Conservation (phyloP, 1,140 invertebrate genomes). For the Euschistus heros region DNA sequence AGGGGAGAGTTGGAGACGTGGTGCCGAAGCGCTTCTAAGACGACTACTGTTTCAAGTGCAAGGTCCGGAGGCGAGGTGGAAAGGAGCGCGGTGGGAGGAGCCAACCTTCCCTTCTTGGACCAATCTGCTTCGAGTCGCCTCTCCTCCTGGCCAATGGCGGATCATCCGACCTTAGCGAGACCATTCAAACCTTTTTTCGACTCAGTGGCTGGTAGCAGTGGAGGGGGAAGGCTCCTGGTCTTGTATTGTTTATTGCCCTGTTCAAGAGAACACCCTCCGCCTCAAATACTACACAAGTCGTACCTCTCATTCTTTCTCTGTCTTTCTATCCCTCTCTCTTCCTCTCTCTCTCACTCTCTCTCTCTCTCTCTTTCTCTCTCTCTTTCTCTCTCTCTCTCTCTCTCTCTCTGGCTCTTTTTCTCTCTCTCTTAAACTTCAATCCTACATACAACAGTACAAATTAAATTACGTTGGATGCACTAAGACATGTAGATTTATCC, state of each 20-base stretch:
- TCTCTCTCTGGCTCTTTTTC: background rate
- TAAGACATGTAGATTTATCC: too few species aligned
- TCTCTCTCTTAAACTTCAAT: background rate
- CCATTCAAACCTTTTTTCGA: background rate
- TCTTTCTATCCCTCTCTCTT: background rate
- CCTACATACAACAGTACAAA: too few species aligned
- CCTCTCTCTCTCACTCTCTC: background rate
- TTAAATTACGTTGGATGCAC: too few species aligned
- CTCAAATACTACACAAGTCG: background rate
- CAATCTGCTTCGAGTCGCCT: background rate
- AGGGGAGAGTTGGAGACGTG: constrained; percentile 10
- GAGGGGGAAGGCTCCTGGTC: constrained; percentile 6
- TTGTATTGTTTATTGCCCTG: constrained; percentile 9
- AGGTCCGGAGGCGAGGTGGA: background rate
- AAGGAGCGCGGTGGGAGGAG: background rate
- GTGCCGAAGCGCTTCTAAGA: constrained; percentile 13
- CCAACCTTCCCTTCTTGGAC: background rate
- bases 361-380: background rate
- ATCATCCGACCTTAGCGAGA: background rate
- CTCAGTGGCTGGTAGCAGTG: background rate
- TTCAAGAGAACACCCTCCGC: background rate
- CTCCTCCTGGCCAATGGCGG: background rate
- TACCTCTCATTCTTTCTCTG: background rate
- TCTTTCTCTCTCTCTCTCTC: background rate
- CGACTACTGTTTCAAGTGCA: constrained; percentile 16